Evolutionary conservation across 1,140 invertebrate species (phyloP).

Genomic region (Drosophila santomea): DNA sequence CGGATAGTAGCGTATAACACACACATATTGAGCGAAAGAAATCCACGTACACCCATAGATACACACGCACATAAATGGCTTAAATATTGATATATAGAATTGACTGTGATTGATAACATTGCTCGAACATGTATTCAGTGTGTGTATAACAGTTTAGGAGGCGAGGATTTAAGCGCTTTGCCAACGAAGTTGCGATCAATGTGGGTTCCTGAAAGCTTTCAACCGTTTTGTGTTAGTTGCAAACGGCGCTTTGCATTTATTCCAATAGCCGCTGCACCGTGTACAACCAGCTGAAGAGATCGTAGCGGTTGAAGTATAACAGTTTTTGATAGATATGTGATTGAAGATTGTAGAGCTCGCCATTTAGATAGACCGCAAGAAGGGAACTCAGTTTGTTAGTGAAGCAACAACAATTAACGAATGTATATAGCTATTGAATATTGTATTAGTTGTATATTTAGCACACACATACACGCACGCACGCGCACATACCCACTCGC

Average conservation of each 20-base stretch:
- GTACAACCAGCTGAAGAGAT: conserved; percentile 2
- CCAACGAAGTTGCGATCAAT: not conserved
- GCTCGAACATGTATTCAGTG: conserved; percentile 5
- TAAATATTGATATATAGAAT: conserved; percentile 13
- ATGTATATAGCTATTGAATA: conserved; percentile 19
- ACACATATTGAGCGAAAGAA: conserved; percentile 24
- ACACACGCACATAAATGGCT: conserved; percentile 26
- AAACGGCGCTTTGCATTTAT: no score
- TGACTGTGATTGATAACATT: conserved; percentile 6
- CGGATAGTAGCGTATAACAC: conserved; percentile 37
- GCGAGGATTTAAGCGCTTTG: conserved; percentile 2
- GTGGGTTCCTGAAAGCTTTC: not conserved
- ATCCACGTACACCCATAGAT: conserved; percentile 24
- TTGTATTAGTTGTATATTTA: conserved; percentile 6
- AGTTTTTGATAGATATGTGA: conserved; percentile 14
- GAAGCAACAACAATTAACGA: conserved; percentile 50
- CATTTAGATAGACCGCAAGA: not conserved
- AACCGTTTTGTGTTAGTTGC: not conserved
- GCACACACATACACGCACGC: conserved; percentile 4
- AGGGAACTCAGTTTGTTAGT: conserved; percentile 15
- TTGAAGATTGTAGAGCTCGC: conserved; percentile 5
- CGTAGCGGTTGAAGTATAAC: conserved; percentile 10
- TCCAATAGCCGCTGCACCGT: not conserved
- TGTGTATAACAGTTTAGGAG: conserved; percentile 18
- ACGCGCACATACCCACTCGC: conserved; percentile 16